These are phyloP conservation scores for Tiliacea citrago DNA, from an alignment of 2,888 invertebrate species.

Conservation along the genomic window DNA sequence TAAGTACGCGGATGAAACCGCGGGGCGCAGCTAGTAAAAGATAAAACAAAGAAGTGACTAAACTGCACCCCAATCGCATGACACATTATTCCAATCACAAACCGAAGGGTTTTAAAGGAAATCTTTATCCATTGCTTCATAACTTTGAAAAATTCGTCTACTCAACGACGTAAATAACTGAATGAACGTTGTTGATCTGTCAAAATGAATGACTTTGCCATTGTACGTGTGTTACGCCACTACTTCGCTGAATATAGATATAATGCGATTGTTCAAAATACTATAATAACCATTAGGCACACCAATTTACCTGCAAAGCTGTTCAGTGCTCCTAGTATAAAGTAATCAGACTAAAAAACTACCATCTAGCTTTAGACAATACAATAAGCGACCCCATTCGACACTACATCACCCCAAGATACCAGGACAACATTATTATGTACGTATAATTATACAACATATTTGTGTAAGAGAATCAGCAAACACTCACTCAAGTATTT, in stretches of 20 bases:
- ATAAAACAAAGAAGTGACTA: neutral
- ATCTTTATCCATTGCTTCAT: too few relatives aligned
- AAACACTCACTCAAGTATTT: slow-evolving; percentile 42
- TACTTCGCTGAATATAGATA: neutral
- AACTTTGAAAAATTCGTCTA: too few relatives aligned
- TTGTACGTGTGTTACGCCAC: too few relatives aligned
- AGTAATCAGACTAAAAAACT: neutral
- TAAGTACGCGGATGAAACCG: too few relatives aligned
- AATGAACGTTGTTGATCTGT: too few relatives aligned
- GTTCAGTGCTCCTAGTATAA: neutral
- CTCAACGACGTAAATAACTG: too few relatives aligned
- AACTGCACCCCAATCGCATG: neutral
- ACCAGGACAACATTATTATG: slow-evolving; percentile 21
- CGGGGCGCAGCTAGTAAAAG: too few relatives aligned
- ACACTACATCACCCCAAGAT: slow-evolving; percentile 1
- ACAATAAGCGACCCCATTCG: neutral
- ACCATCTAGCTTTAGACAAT: slow-evolving; percentile 13
- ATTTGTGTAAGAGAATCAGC: slow-evolving; percentile 46
- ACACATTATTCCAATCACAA: too few relatives aligned
- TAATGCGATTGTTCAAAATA: neutral
- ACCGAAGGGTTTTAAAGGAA: too few relatives aligned
- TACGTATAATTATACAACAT: slow-evolving; percentile 18
- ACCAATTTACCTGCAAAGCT: neutral
- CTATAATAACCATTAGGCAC: neutral
- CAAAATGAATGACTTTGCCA: too few relatives aligned